Base-by-base conservation (phyloP, 2,888 invertebrate species). In the Sylvicola fuscatus region DNA sequence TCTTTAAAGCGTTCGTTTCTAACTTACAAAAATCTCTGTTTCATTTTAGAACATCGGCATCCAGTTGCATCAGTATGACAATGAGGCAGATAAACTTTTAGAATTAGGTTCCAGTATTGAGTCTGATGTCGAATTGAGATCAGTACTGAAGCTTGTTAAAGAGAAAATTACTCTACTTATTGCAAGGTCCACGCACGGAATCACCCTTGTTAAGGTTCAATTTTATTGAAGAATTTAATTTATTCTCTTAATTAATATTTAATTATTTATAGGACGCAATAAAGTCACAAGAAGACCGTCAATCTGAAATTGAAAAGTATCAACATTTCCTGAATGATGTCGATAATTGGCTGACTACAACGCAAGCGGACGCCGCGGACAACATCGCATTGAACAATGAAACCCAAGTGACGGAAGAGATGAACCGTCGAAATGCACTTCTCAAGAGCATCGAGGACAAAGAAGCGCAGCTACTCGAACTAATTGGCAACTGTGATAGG, bases 171-270 rank as follows among this genome's bases (percentile, higher is more conserved):
- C 67, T 35, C 66, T 68, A 37, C 62, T 84, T 28, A 52, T 77
- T 36, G 61, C 66, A 2, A 75, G 81, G 48, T 75, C 80, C 1
- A 68, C 76, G 36, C 70, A 74, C 50, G 78, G 79, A 40, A 64
- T 69, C 28, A 54, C 50, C 30, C 55, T 58, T 43, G 52, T 68
- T 37, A 60, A 64, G 46, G 61, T 60, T 10, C 27, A n/a, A n/a
- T n/a, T n/a, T n/a, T 27, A 10, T 7, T 10, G 27, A 27, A 46
- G 49, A 48, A 48, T 3, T n/a, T 34, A 10, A 33, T 32, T 37
- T 0, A 13, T 2, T 11, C 7, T 31, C 14, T 12, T 32, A 14
- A 29, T 10, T 33, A 13, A 30, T 21, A 35, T 14, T 32, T 33
- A 33, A 14, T 12, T 1, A 27, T 33, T 33, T 53, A 55, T 36